Evolutionary conservation across 2,797 vertebrate genomes (phyloP), one percentile per base, ranked within the genome.

Genomic region (Cyprinodon diabolis): DNA sequence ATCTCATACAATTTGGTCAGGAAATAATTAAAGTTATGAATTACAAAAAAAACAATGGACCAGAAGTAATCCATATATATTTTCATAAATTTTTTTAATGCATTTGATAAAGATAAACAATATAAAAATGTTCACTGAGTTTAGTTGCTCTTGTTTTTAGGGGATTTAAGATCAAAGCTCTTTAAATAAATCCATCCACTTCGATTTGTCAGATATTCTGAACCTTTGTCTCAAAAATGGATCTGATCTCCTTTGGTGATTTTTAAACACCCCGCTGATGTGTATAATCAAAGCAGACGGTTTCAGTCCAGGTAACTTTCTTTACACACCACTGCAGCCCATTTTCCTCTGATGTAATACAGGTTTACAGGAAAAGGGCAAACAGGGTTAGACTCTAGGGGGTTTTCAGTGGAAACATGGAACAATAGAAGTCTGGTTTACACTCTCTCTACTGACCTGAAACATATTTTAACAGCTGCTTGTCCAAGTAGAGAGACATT

Each of bases 371-470:
- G 58, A 76, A 67, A 49, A 37, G 49, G 69, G 63, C 66, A 62
- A 54, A 79, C 49, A 74, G 54, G 72, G 57, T 25, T 25, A 73
- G 70, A 81, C 48, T 82, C 7, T 19, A 71, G 77, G 78, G 60
- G 67, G 45, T 72, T 78, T 83, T 86, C 76, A 70, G 57, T 68
- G 89, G 87, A 90, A 87, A 80, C 60, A 71, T 86, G 83, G 86
- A 80, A 83, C 72, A 67, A 75, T 43, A 67, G 72, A 90, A 14
- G 87, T 91, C 91, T 93, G 92, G 78, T 85, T 81, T 83, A 17
- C 12, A 8, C 51, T 66, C 80, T 82, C 57, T 78, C 66, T 76
- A 37, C 71, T 72, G 62, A 77, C 68, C 81, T 79, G 68, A 78
- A 78, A 68, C 70, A 66, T 63, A 84, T 89, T 93, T 89, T 76